Base-by-base conservation (phyloP, 2,888 invertebrate species). In the Drosophila nigricruria region DNA sequence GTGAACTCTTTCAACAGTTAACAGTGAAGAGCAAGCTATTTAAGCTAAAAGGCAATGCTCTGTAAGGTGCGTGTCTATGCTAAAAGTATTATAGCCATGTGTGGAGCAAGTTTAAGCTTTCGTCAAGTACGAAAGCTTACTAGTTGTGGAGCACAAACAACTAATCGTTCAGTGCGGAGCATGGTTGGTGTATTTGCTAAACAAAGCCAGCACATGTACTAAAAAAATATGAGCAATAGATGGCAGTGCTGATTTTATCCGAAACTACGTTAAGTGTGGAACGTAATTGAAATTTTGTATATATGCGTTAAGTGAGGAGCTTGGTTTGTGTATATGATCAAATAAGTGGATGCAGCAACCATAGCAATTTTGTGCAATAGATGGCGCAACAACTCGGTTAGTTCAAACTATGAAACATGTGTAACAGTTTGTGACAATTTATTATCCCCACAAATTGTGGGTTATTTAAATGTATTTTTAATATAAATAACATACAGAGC, bases 401-500 rank as follows among this genome's bases (percentile, higher is more conserved):
- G 42, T 34, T 58, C 14, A 14, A 25, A 9, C n/a, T 9, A 14
- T 47, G 34, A n/a, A 16, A 12, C 18, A 27, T n/a, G n/a, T 40
- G 14, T n/a, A 10, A 38, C n/a, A 45, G n/a, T n/a, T n/a, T 18
- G 14, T 32, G 38, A 27, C 34, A 5, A 23, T 64, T 36, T 73
- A 57, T 60, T 73, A 40, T 8, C 0, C 30, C 23, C 49, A 36
- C 38, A 45, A 20, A 16, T 16, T 16, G 10, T 4, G 53, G 25
- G 58, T 49, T 53, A 25, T 10, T 14, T 32, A 20, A 23, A 23
- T 16, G 38, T 43, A 34, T 0, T 32, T 32, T 47, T 47, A 56
- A 6, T 16, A 23, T 67, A 66, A 10, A 34, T 43, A 57, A 50
- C 52, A 43, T 5, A 43, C 27, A 36, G 52, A 64, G 40, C 74